These are phyloP conservation scores for Trogon surrucura DNA, from an alignment of 2,113 vertebrate species.

Conservation along the genomic window DNA sequence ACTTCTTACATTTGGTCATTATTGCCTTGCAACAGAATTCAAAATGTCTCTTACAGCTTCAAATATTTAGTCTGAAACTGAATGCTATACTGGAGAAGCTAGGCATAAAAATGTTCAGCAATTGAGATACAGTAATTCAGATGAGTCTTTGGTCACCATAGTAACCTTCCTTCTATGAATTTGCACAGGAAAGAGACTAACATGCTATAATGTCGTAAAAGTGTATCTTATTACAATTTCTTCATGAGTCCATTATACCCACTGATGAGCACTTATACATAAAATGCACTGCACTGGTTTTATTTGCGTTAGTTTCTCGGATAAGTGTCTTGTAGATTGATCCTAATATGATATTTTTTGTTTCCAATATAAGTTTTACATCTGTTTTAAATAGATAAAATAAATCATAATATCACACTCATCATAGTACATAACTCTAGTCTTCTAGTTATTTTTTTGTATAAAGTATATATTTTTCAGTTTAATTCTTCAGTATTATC, in stretches of 20 bases:
- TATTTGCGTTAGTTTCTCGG: neutral
- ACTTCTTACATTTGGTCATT: neutral
- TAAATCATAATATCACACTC: neutral
- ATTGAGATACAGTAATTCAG: neutral
- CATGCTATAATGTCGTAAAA: neutral
- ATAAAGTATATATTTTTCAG: neutral
- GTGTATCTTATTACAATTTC: neutral
- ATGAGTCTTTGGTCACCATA: slow-evolving; percentile 39
- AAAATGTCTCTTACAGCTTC: neutral
- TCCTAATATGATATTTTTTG: neutral
- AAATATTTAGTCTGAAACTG: neutral
- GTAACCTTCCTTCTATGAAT: slow-evolving; percentile 25
- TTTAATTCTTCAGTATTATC: neutral
- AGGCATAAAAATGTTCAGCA: neutral
- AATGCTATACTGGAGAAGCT: neutral
- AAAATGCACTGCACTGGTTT: neutral
- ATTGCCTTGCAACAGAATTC: neutral
- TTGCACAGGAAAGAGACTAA: neutral
- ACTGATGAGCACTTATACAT: neutral
- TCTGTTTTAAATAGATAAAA: neutral
- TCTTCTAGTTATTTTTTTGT: neutral
- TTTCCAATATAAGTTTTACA: neutral
- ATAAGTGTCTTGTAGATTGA: neutral
- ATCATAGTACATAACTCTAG: neutral
- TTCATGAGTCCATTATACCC: neutral